These are phyloP conservation scores for Prionailurus viverrinus DNA, from an alignment of 2,113 vertebrate species.

Conservation along the genomic window DNA sequence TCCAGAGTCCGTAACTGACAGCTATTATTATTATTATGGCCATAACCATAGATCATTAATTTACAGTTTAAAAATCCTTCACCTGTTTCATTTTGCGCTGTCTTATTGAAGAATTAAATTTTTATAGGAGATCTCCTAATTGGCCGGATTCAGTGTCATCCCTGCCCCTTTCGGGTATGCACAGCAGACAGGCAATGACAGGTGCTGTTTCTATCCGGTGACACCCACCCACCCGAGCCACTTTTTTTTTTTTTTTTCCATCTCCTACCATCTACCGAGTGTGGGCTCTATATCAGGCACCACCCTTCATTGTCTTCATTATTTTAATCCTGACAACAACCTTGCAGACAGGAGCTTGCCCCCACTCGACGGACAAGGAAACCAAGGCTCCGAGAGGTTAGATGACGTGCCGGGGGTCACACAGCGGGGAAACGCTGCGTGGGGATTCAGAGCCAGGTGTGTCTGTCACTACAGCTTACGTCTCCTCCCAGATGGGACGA, in stretches of 20 bases:
- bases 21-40: conserved; percentile 65
- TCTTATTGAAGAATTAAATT: conserved; percentile 75
- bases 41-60: conserved; percentile 77
- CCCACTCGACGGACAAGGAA: not conserved
- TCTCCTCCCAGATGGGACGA: not conserved
- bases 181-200: not conserved
- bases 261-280: not conserved
- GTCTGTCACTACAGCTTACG: not conserved
- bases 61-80: conserved; percentile 75
- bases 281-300: not conserved
- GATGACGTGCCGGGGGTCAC: not conserved
- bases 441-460: not conserved
- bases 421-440: not conserved
- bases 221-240: fast-evolving
- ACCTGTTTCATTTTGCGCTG: conserved; percentile 71
- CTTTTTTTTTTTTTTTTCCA: not conserved
- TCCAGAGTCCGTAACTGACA: conserved; percentile 23
- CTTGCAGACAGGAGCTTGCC: not conserved
- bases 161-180: not conserved
- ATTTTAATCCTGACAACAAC: not conserved
- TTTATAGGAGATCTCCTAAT: conserved; percentile 73
- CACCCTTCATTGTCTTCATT: fast-evolving
- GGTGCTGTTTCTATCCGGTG: fast-evolving
- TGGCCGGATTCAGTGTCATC: conserved; percentile 31
- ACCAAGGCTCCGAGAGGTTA: not conserved